Percentiles rank a stretch among this genome's conserved stretches.
These are phyloP conservation scores for Macrostomum lignano DNA, from an alignment of 1,140 invertebrate genomes.

Conservation along the genomic window DNA sequence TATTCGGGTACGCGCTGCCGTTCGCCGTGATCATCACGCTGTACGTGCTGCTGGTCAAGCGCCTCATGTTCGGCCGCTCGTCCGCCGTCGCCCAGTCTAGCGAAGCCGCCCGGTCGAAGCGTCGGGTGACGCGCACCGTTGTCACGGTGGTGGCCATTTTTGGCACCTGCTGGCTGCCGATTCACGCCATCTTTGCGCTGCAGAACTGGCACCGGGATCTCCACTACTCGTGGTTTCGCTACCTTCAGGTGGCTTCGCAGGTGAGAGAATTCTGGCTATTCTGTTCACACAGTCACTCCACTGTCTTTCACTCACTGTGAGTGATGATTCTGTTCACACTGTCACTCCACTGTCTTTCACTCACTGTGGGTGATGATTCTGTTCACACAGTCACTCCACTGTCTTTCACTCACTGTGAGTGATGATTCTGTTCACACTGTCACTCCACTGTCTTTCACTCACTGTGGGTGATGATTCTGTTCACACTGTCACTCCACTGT, in stretches of 20 bases:
- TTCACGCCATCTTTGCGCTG: conserved; percentile 38
- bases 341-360: too few species aligned
- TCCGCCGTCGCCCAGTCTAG: conserved; percentile 40
- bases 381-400: too few species aligned
- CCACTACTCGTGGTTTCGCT: conserved; percentile 29
- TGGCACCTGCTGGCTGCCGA: conserved; percentile 73
- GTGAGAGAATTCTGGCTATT: too few species aligned
- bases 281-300: too few species aligned
- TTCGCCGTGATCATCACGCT: neutral
- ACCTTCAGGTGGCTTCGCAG: conserved; percentile 48
- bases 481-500: too few species aligned
- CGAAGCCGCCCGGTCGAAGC: conserved; percentile 48
- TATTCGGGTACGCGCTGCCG: neutral
- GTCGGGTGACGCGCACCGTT: conserved; percentile 65
- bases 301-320: too few species aligned
- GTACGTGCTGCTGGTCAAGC: conserved; percentile 34
- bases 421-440: too few species aligned
- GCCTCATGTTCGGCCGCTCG: conserved; percentile 30
- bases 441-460: too few species aligned
- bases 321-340: too few species aligned
- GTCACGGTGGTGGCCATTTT: conserved; percentile 73
- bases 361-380: too few species aligned
- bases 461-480: too few species aligned
- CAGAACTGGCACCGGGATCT: conserved; percentile 27
- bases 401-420: too few species aligned